Base-by-base conservation (phyloP, 2,113 vertebrate genomes). In the Chaetura pelagica region DNA sequence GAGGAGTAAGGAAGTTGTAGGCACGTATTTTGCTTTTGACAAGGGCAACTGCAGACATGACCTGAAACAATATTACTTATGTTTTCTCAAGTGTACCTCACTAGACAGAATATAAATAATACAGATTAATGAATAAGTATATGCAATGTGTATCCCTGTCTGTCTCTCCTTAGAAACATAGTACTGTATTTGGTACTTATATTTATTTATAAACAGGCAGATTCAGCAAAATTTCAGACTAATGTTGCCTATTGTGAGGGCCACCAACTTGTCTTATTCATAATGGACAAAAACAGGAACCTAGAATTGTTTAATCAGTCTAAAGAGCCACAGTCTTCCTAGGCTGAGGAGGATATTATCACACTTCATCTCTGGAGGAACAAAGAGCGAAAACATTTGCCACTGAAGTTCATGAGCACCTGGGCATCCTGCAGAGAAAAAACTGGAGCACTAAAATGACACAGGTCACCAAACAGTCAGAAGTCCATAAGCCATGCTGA, bases 301-400 rank as follows among this genome's bases (percentile, higher is more conserved):
- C 8, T 68, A 13, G 6, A 26, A 13, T 48, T 63, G 24, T 63
- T 34, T 84, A 7, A 11, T 75, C 38, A 52, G 8, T 2, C n/a
- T 61, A 57, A 86, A 64, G 6, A 87, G 12, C 8, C 27, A 57
- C 14, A 19, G 0, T 26, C 7, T 49, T n/a, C 20, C 29, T 16
- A 16, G 4, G 24, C 46, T 72, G 23, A 61, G 27, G 21, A 17
- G 1, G 4, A 22, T 8, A n/a, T 8, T 29, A 13, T 12, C 22
- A 49, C 44, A n/a, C 6, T 42, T 58, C 10, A 18, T 12, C 23
- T 81, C 20, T 75, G 27, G 7, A 68, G 75, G 19, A 26, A 6
- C 1, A 0, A 2, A 22, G 30, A 77, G 4, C 3, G 62, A 12
- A 86, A 51, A 7, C 9, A 3, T 76, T 58, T 61, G 1, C 3